A percentile compares a stretch with the other conserved stretches of the same genome.
phyloP scores from a whole-genome alignment of 1,140 invertebrate genomes.

The Archivesica marissinica region DNA sequence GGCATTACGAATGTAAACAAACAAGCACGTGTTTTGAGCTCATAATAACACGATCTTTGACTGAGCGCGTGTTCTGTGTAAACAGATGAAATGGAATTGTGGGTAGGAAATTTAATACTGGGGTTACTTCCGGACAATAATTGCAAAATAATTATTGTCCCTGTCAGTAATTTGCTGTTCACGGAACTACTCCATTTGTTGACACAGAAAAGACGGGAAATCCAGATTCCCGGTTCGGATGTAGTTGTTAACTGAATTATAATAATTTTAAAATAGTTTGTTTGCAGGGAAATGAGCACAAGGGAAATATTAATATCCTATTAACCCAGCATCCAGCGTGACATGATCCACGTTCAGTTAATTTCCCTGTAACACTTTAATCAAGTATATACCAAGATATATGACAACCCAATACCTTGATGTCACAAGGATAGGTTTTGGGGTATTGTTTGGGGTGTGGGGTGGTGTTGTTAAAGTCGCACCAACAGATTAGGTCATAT shows the following conservation, averaged over 20 bases:
- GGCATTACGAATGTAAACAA: constrained; percentile 52
- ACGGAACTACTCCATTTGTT: constrained; percentile 13
- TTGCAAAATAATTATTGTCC: constrained; percentile 39
- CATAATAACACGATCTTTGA: constrained; percentile 61
- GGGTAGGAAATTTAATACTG: constrained; percentile 25
- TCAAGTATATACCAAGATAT: too few species aligned
- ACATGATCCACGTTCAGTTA: too few species aligned
- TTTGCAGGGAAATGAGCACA: too few species aligned
- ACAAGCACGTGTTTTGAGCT: constrained; percentile 38
- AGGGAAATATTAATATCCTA: too few species aligned
- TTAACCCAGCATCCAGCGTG: too few species aligned
- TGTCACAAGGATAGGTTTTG: too few species aligned
- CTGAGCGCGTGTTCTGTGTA: constrained; percentile 50
- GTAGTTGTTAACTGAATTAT: constrained; percentile 15
- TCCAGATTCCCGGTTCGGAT: neutral
- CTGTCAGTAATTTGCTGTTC: constrained; percentile 4
- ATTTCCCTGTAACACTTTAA: too few species aligned
- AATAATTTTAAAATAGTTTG: too few species aligned
- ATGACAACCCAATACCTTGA: too few species aligned
- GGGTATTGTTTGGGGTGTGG: too few species aligned
- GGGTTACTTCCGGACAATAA: constrained; percentile 46
- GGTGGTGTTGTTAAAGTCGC: too few species aligned
- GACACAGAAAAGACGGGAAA: constrained; percentile 21
- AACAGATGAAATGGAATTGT: constrained; percentile 48
- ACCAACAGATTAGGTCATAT: too few species aligned